Percentiles rank a stretch among this genome's conserved stretches.
These are phyloP conservation scores for Drosophila tristis DNA, from an alignment of 1,140 invertebrate genomes.

Conservation along the genomic window DNA sequence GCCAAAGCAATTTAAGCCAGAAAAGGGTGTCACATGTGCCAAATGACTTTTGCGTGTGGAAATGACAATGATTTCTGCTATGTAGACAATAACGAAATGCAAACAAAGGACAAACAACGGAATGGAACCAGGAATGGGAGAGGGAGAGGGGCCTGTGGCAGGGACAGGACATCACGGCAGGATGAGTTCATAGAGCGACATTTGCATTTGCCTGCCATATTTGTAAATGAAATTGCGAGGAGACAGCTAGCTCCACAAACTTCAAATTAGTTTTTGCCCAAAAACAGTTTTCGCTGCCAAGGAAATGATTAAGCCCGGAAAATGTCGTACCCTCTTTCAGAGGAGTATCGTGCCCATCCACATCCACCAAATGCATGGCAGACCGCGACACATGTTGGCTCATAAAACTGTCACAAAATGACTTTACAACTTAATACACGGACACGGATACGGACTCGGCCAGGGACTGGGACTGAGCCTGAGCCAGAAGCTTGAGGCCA, in stretches of 20 bases:
- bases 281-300: conserved; percentile 56
- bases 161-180: conserved; percentile 53
- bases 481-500: conserved; percentile 17
- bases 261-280: conserved; percentile 77
- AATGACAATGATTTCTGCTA: conserved; percentile 82
- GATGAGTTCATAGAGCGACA: conserved; percentile 76
- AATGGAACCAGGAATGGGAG: not conserved
- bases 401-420: conserved; percentile 81
- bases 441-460: conserved; percentile 40
- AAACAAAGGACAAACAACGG: conserved; percentile 65
- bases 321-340: conserved; percentile 15
- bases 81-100: conserved; percentile 80
- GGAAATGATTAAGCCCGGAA: conserved; percentile 71
- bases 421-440: conserved; percentile 81
- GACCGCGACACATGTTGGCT: conserved; percentile 60
- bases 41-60: conserved; percentile 83
- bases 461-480: conserved; percentile 32
- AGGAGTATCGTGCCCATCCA: not conserved
- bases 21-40: conserved; percentile 82
- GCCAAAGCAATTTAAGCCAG: conserved; percentile 78
- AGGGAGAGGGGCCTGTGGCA: not conserved
- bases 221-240: conserved; percentile 74
- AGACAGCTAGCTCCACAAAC: conserved; percentile 47
- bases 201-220: conserved; percentile 82
- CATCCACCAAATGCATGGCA: conserved; percentile 20